Base-by-base conservation (phyloP, 2,888 invertebrate species). In the Tachina lurida region DNA sequence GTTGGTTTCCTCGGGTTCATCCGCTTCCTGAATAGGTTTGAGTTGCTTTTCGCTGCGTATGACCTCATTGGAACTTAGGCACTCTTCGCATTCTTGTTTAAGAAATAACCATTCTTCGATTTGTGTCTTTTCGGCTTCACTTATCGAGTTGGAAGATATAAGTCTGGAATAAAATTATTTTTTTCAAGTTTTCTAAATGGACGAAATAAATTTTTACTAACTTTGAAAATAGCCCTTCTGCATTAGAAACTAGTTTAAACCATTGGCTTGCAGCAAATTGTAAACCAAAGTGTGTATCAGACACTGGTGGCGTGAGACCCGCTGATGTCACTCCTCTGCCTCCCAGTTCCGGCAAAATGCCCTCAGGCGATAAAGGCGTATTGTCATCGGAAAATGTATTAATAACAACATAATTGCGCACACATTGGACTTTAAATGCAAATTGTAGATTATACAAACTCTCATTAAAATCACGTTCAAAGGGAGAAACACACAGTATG, bases 41-140 rank as follows among this genome's bases (percentile, higher is more conserved):
- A 79, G 43, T 52, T 76, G 71, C 43, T 86, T 83, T 67, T 79
- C 62, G 1, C 89, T 89, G 10, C 91, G 91, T 76, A 91, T 87
- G 0, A 89, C 90, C 87, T 92, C 93, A 17, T 90, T 92, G 1
- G 93, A 92, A 75, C 92, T 93, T 3, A 93, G 94, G 90, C 97
- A 97, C 90, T 97, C 97, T 91, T 97, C 97, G 92, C 97, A 97
- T 92, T 97, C 97, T 88, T 97, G 97, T 90, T 97, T 97, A 85
- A 97, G 93, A 89, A 96, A 96, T 19, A 97, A 93, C 97, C 97
- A 97, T 88, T 96, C 96, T 90, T 96, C 95, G 63, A 96, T 95
- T 88, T 96, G 96, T 89, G 96, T 96, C 87, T 95, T 94, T 90
- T 97, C 96, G 84, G 94, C 93, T 75, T 96, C 95, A 13, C 95